Base-by-base conservation (phyloP, 2,888 invertebrate species). In the Pachliopta kotzebuea region DNA sequence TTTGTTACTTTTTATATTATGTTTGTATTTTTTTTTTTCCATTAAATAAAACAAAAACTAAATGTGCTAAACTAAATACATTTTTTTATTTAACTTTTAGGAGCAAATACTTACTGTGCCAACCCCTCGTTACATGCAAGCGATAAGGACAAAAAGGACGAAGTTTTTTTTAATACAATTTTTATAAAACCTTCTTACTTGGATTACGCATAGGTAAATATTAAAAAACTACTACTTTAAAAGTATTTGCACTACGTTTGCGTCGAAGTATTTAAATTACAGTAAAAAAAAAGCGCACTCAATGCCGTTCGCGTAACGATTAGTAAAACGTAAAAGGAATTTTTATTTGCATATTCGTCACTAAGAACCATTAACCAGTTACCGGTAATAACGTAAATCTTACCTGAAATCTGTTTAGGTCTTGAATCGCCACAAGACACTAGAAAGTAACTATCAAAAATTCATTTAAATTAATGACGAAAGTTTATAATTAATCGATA, bases 241-340 rank as follows among this genome's bases (percentile, higher is more conserved):
- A 52, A 4, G 21, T 50, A 60, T 65, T 56, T 60, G 42, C 60
- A 65, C 56, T 42, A 50, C 29, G 45, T 56, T 65, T 65, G 61
- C 45, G 57, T 57, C 61, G 54, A 24, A 58, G 61, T 24, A 61
- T 65, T 65, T 65, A 53, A 61, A 61, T 65, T 65, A 57, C 54
- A 49, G 31, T 57, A 65, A 65, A 65, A 57, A n/a, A 64, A 56
- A 53, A 45, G 53, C 56, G 42, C 52, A 53, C 65, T 61, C 60
- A 65, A 65, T 65, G 65, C 45, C 65, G 61, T 56, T 11, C 14
- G 29, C 17, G 18, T 60, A 23, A 57, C 53, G 57, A 57, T 65
- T 65, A 60, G 31, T 49, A 24, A 50, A 49, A 54, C 61, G 17
- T 58, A 29, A 23, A 45, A 23, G 57, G n/a, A 29, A 54, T 20